Percentiles rank a stretch among this genome's conserved stretches.
These are phyloP conservation scores for Caenorhabditis auriculariae DNA, from an alignment of 2,888 invertebrate species.

Conservation along the genomic window DNA sequence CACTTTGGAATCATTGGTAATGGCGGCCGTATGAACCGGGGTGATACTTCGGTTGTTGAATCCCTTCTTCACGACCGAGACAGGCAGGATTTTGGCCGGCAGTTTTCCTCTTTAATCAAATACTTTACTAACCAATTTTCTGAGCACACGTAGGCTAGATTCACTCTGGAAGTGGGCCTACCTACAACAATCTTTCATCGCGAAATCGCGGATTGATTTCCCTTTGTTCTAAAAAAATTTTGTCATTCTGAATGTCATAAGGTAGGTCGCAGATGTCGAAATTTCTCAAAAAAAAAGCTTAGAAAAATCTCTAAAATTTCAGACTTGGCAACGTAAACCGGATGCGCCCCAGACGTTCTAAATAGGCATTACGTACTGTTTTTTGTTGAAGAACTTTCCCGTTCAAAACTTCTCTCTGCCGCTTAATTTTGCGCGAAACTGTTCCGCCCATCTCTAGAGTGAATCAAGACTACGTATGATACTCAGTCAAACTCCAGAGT, in stretches of 20 bases:
- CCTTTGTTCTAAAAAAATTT: too few species aligned
- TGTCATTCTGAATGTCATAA: too few species aligned
- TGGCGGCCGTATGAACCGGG: conserved; percentile 69
- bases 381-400: neutral
- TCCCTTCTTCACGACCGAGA: conserved; percentile 65
- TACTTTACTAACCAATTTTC: neutral
- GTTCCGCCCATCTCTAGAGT: conserved; percentile 3
- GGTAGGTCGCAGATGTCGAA: too few species aligned
- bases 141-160: conserved; percentile 12
- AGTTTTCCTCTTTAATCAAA: conserved; percentile 60
- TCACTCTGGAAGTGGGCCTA: conserved; percentile 39
- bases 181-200: too few species aligned
- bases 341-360: too few species aligned
- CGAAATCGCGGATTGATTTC: neutral
- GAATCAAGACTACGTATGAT: conserved; percentile 7
- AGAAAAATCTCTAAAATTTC: too few species aligned
- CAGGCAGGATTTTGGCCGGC: conserved; percentile 51
- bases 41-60: conserved; percentile 65
- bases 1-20: conserved; percentile 67
- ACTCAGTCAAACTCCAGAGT: conserved; percentile 20
- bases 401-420: too few species aligned
- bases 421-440: too few species aligned
- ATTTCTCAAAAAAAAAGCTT: too few species aligned
- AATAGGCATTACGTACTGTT: neutral
- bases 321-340: too few species aligned